These are phyloP conservation scores for Apteryx mantelli DNA, from an alignment of 2,113 vertebrate genomes.

Conservation along the genomic window DNA sequence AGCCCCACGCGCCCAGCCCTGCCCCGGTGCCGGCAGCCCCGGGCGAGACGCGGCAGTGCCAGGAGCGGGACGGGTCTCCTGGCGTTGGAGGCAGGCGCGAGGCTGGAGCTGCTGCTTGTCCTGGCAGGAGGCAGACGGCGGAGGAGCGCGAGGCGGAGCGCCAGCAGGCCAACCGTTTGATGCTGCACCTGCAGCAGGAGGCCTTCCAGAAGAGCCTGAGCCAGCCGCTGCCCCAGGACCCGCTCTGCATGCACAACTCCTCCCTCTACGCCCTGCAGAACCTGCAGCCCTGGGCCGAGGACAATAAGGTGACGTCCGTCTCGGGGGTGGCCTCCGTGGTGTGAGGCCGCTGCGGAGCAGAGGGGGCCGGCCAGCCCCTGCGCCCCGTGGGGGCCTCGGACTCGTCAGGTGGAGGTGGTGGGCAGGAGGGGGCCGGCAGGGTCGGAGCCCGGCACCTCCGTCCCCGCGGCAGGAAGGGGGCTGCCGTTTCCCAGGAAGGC, in stretches of 20 bases:
- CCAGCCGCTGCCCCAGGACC: conserved; percentile 92
- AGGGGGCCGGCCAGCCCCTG: not conserved
- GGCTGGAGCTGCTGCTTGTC: not conserved
- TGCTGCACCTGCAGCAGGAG: conserved; percentile 97
- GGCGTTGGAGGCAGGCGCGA: not conserved
- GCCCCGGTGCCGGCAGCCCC: not conserved
- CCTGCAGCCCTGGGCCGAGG: conserved; percentile 97
- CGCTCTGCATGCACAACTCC: conserved; percentile 97
- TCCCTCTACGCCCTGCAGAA: conserved; percentile 97
- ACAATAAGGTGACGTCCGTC: conserved; percentile 94
- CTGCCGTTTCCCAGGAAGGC: not conserved
- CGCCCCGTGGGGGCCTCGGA: not conserved
- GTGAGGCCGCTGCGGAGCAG: conserved; percentile 69
- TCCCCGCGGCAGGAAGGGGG: not conserved
- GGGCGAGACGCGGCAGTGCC: too few species aligned
- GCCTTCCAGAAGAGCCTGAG: conserved; percentile 94
- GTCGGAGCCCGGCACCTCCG: not conserved
- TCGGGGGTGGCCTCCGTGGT: conserved; percentile 92
- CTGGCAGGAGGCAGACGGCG: conserved; percentile 92
- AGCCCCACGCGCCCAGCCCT: too few species aligned
- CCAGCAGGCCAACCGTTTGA: conserved; percentile 94
- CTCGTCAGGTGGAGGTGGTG: not conserved
- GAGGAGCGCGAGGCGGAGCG: conserved; percentile 96
- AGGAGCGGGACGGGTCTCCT: not conserved
- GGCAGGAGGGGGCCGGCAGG: not conserved